These are phyloP conservation scores for Lithobates sylvaticus DNA, from an alignment of 2,797 vertebrate species.

Conservation along the genomic window DNA sequence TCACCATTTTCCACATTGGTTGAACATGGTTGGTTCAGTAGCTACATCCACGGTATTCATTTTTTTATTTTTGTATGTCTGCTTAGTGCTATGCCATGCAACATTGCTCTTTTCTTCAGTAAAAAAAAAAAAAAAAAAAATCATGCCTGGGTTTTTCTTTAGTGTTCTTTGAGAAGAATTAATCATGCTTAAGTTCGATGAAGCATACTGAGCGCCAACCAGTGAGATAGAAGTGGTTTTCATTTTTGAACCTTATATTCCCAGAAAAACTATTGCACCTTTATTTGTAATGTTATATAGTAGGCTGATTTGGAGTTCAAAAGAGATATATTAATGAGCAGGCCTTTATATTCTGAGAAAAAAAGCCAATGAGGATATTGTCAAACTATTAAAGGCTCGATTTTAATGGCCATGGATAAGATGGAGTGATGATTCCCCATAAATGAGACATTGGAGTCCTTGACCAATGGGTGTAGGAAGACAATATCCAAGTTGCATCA, in stretches of 20 bases:
- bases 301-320: constrained; percentile 77
- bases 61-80: constrained; percentile 67
- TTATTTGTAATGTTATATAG: constrained; percentile 73
- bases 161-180: constrained; percentile 74
- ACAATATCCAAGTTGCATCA: constrained; percentile 73
- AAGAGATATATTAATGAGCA: constrained; percentile 70
- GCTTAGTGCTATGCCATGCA: constrained; percentile 87
- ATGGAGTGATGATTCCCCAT: constrained; percentile 74
- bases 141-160: constrained; percentile 87
- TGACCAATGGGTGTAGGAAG: constrained; percentile 74
- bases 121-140: constrained; percentile 79
- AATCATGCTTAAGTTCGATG: constrained; percentile 85
- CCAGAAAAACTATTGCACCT: constrained; percentile 84
- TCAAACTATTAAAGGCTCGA: constrained; percentile 20
- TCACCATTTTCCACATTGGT: constrained; percentile 56
- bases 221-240: constrained; percentile 57
- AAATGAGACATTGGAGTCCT: constrained; percentile 75
- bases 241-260: constrained; percentile 65
- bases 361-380: constrained; percentile 66
- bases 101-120: constrained; percentile 81
- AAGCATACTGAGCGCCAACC: constrained; percentile 73
- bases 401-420: constrained; percentile 61
- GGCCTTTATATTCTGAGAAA: constrained; percentile 64
- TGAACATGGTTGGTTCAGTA: constrained; percentile 60
- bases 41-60: not conserved